Base-by-base conservation (phyloP, 2,113 vertebrate genomes). In the Sander lucioperca region DNA sequence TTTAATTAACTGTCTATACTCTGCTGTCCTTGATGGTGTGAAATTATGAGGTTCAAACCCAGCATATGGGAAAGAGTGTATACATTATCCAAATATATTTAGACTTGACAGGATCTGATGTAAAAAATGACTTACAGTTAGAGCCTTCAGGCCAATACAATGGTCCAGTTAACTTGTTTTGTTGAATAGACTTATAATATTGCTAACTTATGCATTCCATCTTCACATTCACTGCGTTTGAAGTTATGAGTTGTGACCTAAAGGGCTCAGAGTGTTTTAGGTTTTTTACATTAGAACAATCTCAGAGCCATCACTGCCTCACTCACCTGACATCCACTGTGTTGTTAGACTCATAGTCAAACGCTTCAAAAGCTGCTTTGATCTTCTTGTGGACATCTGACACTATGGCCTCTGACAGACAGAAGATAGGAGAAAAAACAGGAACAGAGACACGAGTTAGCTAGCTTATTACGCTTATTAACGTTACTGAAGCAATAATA, bases 321-420 rank as follows among this genome's bases (percentile, higher is more conserved):
- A 6, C 16, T 95, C 94, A 99, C 98, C 98, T 95, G 88, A 96
- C 95, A 90, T 98, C 96, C 90, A 98, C 97, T 30, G 96, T 97
- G 88, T 96, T 95, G 93, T 96, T 96, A 0, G 74, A 79, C 64
- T 97, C 94, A 27, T 95, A 95, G 92, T 99, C 98, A 95, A 99
- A 99, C 6, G 96, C 94, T 71, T 97, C 94, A 95, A 99, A 99
- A 43, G 97, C 96, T 2, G 95, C 93, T 61, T 45, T 95, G 85
- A 99, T 96, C 90, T 93, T 97, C 91, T 94, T 96, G 57, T 97
- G 94, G 53, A 95, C 72, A n/a, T 96, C 96, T 83, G 94, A 87
- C 79, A 95, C 47, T 6, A 36, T 0, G 0, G 1, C 3, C 74
- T 96, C 97, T 99, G 92, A 50, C 30, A 64, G 15, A 84, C 25